Conservation (phyloP, 2,797 vertebrate genomes). For the Xenopus petersii region DNA sequence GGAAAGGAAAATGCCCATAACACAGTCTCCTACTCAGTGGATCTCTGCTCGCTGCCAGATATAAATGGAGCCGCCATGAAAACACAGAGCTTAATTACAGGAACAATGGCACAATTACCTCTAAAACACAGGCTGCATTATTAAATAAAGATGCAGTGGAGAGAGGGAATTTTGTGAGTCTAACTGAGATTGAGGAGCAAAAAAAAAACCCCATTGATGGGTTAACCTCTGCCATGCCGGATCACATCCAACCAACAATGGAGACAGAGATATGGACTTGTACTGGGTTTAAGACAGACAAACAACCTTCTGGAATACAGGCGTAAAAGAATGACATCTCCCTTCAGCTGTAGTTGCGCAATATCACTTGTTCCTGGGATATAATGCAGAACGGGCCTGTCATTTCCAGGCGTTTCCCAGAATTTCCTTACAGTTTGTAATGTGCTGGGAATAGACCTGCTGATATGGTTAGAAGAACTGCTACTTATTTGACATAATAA, state of each 20-base stretch:
- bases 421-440: too few species aligned
- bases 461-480: too few species aligned
- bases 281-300: too few species aligned
- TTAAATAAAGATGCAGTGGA: constrained; percentile 42
- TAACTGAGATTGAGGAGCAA: constrained; percentile 15
- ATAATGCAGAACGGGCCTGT: too few species aligned
- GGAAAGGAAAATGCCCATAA: background rate
- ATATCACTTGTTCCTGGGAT: too few species aligned
- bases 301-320: too few species aligned
- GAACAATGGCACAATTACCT: constrained; percentile 47
- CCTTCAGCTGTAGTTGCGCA: too few species aligned
- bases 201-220: background rate
- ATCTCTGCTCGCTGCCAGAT: constrained; percentile 27
- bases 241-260: background rate
- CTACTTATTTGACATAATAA: too few species aligned
- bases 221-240: constrained; percentile 8
- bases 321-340: too few species aligned
- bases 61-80: constrained; percentile 39
- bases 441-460: too few species aligned
- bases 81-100: constrained; percentile 46
- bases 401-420: too few species aligned
- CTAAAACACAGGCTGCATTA: constrained; percentile 43
- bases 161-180: constrained; percentile 24
- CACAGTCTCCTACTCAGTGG: constrained; percentile 10
- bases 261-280: background rate